These are phyloP conservation scores for Rhineura floridana DNA, from an alignment of 2,113 vertebrate species.

Conservation along the genomic window DNA sequence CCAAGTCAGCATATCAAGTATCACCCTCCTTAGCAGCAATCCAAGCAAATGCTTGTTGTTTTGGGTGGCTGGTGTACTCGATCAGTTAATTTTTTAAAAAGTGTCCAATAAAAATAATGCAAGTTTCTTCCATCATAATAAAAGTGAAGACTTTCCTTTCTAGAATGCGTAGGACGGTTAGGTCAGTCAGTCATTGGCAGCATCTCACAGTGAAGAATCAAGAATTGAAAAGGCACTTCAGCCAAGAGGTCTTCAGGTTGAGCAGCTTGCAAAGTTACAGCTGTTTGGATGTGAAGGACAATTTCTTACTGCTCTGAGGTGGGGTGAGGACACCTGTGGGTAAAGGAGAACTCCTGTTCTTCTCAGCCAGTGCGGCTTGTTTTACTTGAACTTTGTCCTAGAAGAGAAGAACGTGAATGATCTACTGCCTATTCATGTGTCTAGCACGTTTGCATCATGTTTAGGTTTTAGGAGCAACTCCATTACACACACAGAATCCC, in stretches of 20 bases:
- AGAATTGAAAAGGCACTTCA: slow-evolving; percentile 62
- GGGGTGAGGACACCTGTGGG: slow-evolving; percentile 91
- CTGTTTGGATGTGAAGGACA: slow-evolving; percentile 49
- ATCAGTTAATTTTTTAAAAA: slow-evolving; percentile 68
- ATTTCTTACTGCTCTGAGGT: slow-evolving; percentile 90
- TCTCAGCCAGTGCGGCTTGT: slow-evolving; percentile 81
- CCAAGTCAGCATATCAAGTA: slow-evolving; percentile 73
- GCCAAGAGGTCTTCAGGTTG: slow-evolving; percentile 49
- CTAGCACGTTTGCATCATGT: not conserved
- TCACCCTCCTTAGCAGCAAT: slow-evolving; percentile 92
- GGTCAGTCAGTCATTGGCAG: slow-evolving; percentile 53
- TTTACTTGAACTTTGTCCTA: slow-evolving; percentile 89
- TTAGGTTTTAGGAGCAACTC: not conserved
- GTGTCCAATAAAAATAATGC: slow-evolving; percentile 71
- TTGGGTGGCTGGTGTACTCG: slow-evolving; percentile 82
- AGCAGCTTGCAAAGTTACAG: slow-evolving; percentile 55
- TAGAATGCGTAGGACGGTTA: slow-evolving; percentile 53
- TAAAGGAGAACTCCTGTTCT: slow-evolving; percentile 78
- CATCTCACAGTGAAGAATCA: slow-evolving; percentile 38
- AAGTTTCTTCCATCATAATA: slow-evolving; percentile 46
- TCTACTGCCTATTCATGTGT: not conserved
- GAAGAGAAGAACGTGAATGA: not conserved
- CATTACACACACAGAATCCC: not conserved
- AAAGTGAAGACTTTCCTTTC: slow-evolving; percentile 46
- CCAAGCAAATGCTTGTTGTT: slow-evolving; percentile 82